These are phyloP conservation scores for Emydocephalus ijimae DNA, from an alignment of 2,113 vertebrate species.

Conservation along the genomic window DNA sequence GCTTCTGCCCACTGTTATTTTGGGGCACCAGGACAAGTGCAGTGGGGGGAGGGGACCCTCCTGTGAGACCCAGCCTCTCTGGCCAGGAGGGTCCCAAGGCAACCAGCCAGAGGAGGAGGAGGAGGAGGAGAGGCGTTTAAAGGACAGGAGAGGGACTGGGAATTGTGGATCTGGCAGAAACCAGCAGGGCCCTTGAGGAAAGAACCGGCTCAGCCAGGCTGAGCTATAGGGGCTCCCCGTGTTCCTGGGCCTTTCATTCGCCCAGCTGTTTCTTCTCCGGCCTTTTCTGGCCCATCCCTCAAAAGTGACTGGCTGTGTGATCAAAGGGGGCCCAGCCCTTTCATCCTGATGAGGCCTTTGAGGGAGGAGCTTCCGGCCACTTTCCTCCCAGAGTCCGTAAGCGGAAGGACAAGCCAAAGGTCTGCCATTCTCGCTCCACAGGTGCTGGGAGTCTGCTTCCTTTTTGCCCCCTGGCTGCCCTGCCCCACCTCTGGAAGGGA, in stretches of 20 bases:
- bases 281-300: background rate
- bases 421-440: background rate
- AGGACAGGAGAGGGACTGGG: background rate
- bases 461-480: background rate
- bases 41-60: background rate
- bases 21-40: background rate
- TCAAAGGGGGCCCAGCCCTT: background rate
- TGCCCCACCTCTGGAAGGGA: background rate
- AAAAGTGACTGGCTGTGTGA: background rate
- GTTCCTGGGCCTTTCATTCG: background rate
- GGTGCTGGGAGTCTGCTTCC: background rate
- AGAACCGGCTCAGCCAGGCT: background rate
- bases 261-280: background rate
- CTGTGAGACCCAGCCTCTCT: background rate
- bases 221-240: background rate
- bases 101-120: background rate
- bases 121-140: background rate
- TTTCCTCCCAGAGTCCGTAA: background rate
- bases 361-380: background rate
- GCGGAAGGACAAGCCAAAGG: fast-evolving
- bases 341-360: background rate
- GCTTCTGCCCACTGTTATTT: background rate
- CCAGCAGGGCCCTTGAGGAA: background rate
- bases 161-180: background rate
- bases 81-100: background rate